Evolutionary conservation across 1,140 invertebrate genomes (phyloP), one percentile per base, ranked within the genome.

Genomic region (Drosophila biarmipes): DNA sequence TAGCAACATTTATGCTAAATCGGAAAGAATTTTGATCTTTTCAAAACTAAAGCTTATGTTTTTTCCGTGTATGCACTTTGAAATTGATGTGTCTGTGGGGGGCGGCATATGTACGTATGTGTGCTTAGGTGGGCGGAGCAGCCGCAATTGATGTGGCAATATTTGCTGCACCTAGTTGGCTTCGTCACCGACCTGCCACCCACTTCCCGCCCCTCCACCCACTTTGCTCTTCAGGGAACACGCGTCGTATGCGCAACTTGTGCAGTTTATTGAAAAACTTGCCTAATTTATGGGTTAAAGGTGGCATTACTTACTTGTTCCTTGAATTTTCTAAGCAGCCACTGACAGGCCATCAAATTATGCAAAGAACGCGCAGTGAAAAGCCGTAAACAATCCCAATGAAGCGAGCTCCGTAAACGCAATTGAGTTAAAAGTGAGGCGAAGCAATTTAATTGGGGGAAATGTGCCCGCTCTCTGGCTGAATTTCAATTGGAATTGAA

Each of bases 221-320:
- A 24, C 17, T 62, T 75, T 68, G 37, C 61, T 58, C 61, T 74
- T 35, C 43, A 52, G 48, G 34, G 64, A 46, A 38, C 49, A 85
- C 64, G 61, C 38, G 69, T 68, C 82, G 82, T 82, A 86, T 86
- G 63, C 78, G 82, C 84, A 86, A 86, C 79, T 77, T 87, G 82
- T 78, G 81, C 78, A 78, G 64, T 84, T 80, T 89, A 87, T 87
- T 89, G 80, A 89, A 87, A 89, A 87, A 87, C 78, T 84, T 90
- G 67, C 67, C 74, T 73, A 84, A 89, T 84, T 87, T 87, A 86
- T 87, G 79, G 62, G 37, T 12, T 29, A 17, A 21, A 29, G 4
- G 12, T 6, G 42, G 6, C 6, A 6, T 27, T 21, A 40, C 34
- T 42, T 19, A 75, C 45, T 42, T 53, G 61, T 42, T 49, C 69